Base-by-base conservation (phyloP, 2,797 vertebrate genomes). In the Macropodus opercularis region DNA sequence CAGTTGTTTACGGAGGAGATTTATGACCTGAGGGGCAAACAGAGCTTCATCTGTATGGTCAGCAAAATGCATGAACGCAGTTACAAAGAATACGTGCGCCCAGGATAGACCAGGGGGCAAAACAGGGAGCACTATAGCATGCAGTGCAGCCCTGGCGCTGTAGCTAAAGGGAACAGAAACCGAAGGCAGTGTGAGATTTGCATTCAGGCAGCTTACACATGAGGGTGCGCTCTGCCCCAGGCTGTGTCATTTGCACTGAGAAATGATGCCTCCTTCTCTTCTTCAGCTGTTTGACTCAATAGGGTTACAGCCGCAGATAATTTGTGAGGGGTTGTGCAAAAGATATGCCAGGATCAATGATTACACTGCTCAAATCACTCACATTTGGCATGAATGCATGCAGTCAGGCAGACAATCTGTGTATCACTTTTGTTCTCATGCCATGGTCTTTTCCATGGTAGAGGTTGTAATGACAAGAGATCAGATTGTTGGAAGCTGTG, bases 171-270 rank as follows among this genome's bases (percentile, higher is more conserved):
- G 69, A 80, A 77, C 65, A 23, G 69, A 76, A 81, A 75, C 75
- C 59, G 80, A 89, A 78, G 80, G 77, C 77, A 61, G 71, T n/a
- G 40, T n/a, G 67, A 57, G 64, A 82, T 90, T 87, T 84, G 84
- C 83, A 88, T 87, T 85, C 80, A 77, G 61, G 56, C 65, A 47
- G 81, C 79, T 58, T 57, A 59, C 10, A 40, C 78, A 77, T 67
- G 57, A 42, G 77, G 72, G 71, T 69, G 70, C 46, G 62, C 61
- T 70, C 23, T 66, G 74, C 86, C 75, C 64, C 46, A 9, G 77
- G 84, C 81, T 42, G 8, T 71, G 81, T 81, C 73, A 84, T 90
- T 88, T 90, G 80, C 85, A 85, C 86, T 85, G 81, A 81, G 69
- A 83, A 81, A 82, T 71, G 68, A 80, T 86, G 85, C 74, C 69